phyloP scores from a whole-genome alignment of 1,140 invertebrate species.

The Venustaconcha ellipsiformis region DNA sequence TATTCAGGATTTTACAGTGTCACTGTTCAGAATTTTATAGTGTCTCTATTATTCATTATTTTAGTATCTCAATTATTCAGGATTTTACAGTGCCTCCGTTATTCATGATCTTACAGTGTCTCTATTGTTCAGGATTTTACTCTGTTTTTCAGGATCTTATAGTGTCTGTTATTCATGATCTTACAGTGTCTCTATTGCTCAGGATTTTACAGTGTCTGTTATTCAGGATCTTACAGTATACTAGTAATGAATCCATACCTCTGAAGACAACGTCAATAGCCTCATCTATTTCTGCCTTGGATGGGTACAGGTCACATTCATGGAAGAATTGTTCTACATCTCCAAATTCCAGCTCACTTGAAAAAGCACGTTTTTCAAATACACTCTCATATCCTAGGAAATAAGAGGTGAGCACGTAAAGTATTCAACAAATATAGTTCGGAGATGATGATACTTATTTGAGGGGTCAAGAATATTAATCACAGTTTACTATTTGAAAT shows the following conservation, averaged over 20 bases:
- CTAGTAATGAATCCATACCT: slow-evolving; percentile 29
- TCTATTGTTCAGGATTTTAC: no score
- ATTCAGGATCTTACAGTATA: neutral
- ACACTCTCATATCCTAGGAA: slow-evolving; percentile 64
- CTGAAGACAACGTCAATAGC: slow-evolving; percentile 56
- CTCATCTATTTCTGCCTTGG: slow-evolving; percentile 58
- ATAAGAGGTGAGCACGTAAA: no score
- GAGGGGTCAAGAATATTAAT: neutral
- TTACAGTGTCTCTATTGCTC: no score
- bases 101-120: no score
- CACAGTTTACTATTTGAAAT: no score
- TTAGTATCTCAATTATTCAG: neutral
- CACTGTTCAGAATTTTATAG: no score
- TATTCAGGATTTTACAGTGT: no score
- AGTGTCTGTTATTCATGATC: no score
- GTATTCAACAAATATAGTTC: neutral
- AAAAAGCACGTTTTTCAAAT: slow-evolving; percentile 65
- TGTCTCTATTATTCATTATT: neutral
- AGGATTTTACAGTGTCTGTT: no score
- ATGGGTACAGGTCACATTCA: slow-evolving; percentile 65
- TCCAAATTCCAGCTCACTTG: slow-evolving; percentile 54
- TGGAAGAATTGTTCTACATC: slow-evolving; percentile 63
- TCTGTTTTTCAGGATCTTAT: no score
- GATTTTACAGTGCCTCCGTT: no score
- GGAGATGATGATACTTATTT: neutral